A percentile compares a stretch with the other conserved stretches of the same genome.
phyloP scores from a whole-genome alignment of 2,113 vertebrate genomes.

The Megaleporinus macrocephalus region DNA sequence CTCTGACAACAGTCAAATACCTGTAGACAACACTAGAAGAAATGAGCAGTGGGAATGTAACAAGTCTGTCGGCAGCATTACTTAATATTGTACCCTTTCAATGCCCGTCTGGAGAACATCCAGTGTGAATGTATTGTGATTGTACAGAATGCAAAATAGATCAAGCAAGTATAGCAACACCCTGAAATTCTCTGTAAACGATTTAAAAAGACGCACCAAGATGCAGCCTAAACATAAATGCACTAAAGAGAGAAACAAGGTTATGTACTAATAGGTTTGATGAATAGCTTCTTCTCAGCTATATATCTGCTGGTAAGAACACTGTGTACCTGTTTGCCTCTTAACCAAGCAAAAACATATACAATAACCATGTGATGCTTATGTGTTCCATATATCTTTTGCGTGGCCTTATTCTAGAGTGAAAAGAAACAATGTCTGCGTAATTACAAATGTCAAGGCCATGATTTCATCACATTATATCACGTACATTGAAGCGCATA shows the following conservation, averaged over 20 bases:
- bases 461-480: neutral
- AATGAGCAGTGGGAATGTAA: neutral
- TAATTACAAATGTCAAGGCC: constrained; percentile 1
- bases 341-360: no score
- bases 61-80: neutral
- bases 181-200: neutral
- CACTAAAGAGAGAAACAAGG: neutral
- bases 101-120: neutral
- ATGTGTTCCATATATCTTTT: neutral
- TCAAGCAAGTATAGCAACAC: no score
- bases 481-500: neutral
- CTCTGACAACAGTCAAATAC: no score
- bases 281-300: neutral
- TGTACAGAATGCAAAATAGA: neutral
- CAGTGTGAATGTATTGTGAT: no score
- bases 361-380: neutral
- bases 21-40: neutral
- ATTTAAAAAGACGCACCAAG: neutral
- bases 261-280: neutral
- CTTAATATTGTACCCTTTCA: neutral
- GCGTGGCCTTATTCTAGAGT: neutral
- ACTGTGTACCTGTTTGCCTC: neutral
- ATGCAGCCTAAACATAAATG: neutral
- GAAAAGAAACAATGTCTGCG: neutral
- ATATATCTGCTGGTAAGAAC: neutral